Evolutionary conservation across 2,888 invertebrate species (phyloP).

Genomic region (Stenurella melanura): DNA sequence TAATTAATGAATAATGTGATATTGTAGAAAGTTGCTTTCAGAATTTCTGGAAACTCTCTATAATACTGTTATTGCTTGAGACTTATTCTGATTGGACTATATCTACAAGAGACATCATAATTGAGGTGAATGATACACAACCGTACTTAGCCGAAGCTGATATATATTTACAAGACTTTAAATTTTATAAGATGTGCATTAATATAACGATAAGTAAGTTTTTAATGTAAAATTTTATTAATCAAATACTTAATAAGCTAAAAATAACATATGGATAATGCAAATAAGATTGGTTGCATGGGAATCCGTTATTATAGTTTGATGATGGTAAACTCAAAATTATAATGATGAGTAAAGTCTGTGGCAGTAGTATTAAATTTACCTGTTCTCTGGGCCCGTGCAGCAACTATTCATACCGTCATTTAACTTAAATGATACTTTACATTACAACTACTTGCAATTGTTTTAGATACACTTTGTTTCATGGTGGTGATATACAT

Average conservation of each 20-base stretch:
- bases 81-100: slow-evolving; percentile 83
- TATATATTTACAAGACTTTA: slow-evolving; percentile 65
- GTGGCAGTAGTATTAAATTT: no score
- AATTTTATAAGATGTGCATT: slow-evolving; percentile 66
- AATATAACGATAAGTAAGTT: slow-evolving; percentile 63
- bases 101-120: slow-evolving; percentile 52
- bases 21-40: slow-evolving; percentile 51
- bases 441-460: no score
- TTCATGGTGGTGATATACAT: slow-evolving; percentile 63
- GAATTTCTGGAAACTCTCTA: slow-evolving; percentile 80
- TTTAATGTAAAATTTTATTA: no score
- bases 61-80: slow-evolving; percentile 86
- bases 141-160: slow-evolving; percentile 58
- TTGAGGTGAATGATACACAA: slow-evolving; percentile 56
- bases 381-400: no score
- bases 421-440: no score
- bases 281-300: no score
- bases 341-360: no score
- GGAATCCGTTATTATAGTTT: no score
- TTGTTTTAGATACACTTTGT: slow-evolving; percentile 64
- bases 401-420: no score
- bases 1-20: not conserved
- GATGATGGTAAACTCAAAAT: no score
- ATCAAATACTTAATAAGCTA: no score
- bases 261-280: no score